Percentiles rank a stretch among this genome's conserved stretches.
These are phyloP conservation scores for Tupaia tana DNA, from an alignment of 2,113 vertebrate genomes.

Conservation along the genomic window DNA sequence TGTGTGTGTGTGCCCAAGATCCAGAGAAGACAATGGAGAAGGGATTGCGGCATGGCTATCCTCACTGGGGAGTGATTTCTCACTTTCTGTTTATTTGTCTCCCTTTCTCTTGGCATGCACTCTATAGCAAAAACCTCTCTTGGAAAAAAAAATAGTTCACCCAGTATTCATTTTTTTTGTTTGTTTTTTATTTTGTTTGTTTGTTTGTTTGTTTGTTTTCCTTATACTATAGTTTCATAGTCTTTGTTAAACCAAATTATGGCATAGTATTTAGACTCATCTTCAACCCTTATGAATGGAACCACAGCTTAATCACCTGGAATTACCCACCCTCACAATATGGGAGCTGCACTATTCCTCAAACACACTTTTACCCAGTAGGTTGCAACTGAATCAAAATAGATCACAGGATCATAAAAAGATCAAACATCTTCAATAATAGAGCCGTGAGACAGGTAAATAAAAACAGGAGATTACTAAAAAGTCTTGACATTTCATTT, in stretches of 20 bases:
- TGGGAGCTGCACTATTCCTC: background rate
- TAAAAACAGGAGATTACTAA: slow-evolving; percentile 35
- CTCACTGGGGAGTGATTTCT: too few species aligned
- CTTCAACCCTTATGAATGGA: background rate
- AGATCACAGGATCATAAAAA: slow-evolving; percentile 34
- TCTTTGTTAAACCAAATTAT: background rate
- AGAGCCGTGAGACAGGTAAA: slow-evolving; percentile 48
- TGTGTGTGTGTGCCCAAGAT: too few species aligned
- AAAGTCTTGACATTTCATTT: slow-evolving; percentile 56
- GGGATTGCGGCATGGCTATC: too few species aligned
- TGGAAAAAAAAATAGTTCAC: background rate
- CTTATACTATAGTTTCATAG: background rate
- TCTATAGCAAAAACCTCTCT: too few species aligned
- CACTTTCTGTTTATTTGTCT: too few species aligned
- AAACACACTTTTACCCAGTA: background rate
- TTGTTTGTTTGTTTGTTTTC: too few species aligned
- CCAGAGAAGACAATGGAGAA: too few species aligned
- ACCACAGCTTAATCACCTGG: background rate
- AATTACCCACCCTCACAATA: background rate
- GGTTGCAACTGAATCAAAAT: background rate
- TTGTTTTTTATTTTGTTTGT: too few species aligned
- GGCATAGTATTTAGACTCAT: background rate
- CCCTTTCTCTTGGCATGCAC: too few species aligned
- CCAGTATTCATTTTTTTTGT: background rate
- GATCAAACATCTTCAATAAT: slow-evolving; percentile 38